Conservation (phyloP, 2,888 invertebrate genomes). For the Omphaloscelis lunosa region DNA sequence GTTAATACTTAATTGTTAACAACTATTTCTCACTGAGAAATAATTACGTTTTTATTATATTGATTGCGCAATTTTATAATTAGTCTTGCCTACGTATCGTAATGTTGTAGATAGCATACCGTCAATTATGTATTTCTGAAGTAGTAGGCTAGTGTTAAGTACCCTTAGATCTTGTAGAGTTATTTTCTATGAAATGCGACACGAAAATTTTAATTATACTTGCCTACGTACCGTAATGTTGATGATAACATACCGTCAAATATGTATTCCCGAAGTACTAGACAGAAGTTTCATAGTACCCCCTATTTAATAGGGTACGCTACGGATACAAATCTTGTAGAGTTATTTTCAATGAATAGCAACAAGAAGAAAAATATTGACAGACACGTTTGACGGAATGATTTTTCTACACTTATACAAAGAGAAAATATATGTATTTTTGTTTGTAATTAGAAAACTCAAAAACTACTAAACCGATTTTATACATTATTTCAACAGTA, state of each 20-base stretch:
- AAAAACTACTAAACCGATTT: too few species aligned
- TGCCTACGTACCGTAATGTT: not conserved
- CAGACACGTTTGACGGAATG: not conserved
- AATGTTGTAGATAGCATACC: not conserved
- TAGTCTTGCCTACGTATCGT: not conserved
- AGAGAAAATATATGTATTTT: too few species aligned
- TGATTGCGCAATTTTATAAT: conserved; percentile 18
- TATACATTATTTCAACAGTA: too few species aligned
- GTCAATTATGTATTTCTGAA: not conserved
- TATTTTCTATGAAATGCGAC: not conserved
- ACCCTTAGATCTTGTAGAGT: not conserved
- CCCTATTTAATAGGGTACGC: not conserved
- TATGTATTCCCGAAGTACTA: not conserved
- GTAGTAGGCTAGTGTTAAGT: not conserved
- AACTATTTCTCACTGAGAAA: conserved; percentile 41
- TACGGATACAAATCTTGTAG: not conserved
- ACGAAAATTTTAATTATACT: not conserved
- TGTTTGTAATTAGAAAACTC: too few species aligned
- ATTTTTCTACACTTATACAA: too few species aligned
- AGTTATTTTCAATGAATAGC: not conserved
- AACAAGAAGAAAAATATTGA: not conserved
- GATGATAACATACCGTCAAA: not conserved
- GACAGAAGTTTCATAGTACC: not conserved
- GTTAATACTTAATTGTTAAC: conserved; percentile 38
- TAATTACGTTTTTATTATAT: conserved; percentile 18